Evolutionary conservation across 2,113 vertebrate genomes (phyloP).

Genomic region (Fulmarus glacialis): DNA sequence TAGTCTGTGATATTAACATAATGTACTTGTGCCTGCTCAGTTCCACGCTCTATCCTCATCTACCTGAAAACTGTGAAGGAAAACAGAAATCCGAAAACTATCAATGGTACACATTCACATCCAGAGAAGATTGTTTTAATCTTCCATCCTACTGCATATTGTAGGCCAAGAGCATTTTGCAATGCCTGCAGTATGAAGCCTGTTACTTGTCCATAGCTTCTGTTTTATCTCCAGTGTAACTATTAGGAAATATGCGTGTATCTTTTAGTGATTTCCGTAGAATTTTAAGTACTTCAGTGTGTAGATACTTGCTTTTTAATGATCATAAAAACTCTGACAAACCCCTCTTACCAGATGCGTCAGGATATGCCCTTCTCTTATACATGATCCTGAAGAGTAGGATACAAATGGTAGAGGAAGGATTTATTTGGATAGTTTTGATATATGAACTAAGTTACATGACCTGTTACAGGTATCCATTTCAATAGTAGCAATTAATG

Average conservation of each 20-base stretch:
- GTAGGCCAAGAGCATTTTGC: not conserved
- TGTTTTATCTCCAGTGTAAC: not conserved
- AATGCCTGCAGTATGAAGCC: not conserved
- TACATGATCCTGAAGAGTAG: fast-evolving
- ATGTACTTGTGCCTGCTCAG: not conserved
- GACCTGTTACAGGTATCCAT: fast-evolving
- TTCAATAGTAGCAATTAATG: not conserved
- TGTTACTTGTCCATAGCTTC: not conserved
- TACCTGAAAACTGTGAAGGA: not conserved
- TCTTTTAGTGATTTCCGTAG: not conserved
- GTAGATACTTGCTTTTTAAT: not conserved
- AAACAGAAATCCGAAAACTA: fast-evolving
- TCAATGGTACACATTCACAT: not conserved
- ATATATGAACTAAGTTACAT: not conserved
- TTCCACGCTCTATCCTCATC: not conserved
- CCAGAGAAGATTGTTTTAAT: not conserved
- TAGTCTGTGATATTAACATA: not conserved
- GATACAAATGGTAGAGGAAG: not conserved
- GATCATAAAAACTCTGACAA: not conserved
- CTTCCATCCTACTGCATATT: fast-evolving
- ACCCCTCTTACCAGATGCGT: not conserved
- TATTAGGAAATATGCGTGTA: not conserved
- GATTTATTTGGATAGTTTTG: not conserved
- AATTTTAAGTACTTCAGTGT: not conserved
- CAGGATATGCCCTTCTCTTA: not conserved